Conservation (phyloP, 2,797 vertebrate species). For the Parotocinclus haroldoi region DNA sequence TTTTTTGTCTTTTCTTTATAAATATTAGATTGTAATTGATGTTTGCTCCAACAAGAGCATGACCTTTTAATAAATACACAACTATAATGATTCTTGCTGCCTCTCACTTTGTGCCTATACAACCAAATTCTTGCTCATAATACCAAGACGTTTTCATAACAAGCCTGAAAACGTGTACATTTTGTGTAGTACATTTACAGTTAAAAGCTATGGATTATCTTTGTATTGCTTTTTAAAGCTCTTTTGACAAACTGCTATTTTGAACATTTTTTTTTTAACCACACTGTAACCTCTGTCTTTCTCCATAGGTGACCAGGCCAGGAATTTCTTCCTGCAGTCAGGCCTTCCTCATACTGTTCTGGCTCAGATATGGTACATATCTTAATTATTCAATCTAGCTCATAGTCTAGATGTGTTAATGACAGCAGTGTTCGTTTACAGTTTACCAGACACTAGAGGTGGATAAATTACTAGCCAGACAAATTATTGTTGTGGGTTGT, state of each 20-base stretch:
- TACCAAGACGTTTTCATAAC: not conserved
- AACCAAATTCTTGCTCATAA: constrained; percentile 1
- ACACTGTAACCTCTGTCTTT: not conserved
- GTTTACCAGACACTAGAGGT: no score
- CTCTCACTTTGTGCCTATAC: not conserved
- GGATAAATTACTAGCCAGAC: no score
- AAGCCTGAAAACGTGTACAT: constrained; percentile 1
- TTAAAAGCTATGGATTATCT: not conserved
- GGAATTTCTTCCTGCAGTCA: constrained; percentile 82
- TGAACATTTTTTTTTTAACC: not conserved
- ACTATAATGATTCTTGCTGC: constrained; percentile 3
- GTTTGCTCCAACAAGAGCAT: not conserved
- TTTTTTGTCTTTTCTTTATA: not conserved
- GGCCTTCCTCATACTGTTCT: constrained; percentile 75
- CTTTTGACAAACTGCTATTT: not conserved
- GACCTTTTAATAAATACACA: not conserved
- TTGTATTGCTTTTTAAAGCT: not conserved
- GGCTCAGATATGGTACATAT: constrained; percentile 93
- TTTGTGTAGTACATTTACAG: not conserved
- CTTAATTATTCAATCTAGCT: not conserved
- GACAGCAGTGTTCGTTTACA: no score
- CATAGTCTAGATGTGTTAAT: not conserved
- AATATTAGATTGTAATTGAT: not conserved
- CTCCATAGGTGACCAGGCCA: constrained; percentile 89
- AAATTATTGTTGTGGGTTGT: no score